These are phyloP conservation scores for Zaprionus gabonicus DNA, from an alignment of 1,140 invertebrate genomes.

Conservation along the genomic window DNA sequence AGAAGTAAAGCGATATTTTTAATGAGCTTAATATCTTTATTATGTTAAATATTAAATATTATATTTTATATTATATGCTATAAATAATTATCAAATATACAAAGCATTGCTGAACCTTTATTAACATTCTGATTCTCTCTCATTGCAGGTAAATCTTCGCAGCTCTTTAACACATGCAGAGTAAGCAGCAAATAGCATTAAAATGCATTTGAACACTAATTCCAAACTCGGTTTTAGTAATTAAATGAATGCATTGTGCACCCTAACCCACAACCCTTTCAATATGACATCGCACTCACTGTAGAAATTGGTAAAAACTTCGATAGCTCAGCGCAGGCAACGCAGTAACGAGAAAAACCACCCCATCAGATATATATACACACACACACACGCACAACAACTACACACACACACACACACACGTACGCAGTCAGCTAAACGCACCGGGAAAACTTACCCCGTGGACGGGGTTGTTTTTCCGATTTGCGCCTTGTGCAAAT, in stretches of 20 bases:
- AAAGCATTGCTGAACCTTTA: neutral
- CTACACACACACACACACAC: conserved; percentile 15
- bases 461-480: conserved; percentile 77
- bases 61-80: neutral
- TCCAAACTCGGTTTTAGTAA: conserved; percentile 38
- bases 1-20: neutral
- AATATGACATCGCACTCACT: conserved; percentile 16
- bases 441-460: conserved; percentile 53
- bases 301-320: conserved; percentile 56
- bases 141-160: conserved; percentile 58
- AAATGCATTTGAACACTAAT: conserved; percentile 20
- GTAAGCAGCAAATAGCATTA: conserved; percentile 16
- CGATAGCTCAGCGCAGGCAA: conserved; percentile 38
- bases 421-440: conserved; percentile 20
- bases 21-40: neutral
- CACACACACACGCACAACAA: conserved; percentile 20
- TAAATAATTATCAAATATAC: neutral
- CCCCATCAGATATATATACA: conserved; percentile 38
- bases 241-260: conserved; percentile 62
- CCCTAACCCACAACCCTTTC: conserved; percentile 11
- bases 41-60: neutral
- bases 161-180: neutral
- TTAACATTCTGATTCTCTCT: conserved; percentile 22
- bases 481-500: conserved; percentile 50
- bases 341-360: conserved; percentile 44